Percentiles rank a stretch among this genome's conserved stretches.
phyloP scores from a whole-genome alignment of 2,113 vertebrate genomes.

The Mobula hypostoma region DNA sequence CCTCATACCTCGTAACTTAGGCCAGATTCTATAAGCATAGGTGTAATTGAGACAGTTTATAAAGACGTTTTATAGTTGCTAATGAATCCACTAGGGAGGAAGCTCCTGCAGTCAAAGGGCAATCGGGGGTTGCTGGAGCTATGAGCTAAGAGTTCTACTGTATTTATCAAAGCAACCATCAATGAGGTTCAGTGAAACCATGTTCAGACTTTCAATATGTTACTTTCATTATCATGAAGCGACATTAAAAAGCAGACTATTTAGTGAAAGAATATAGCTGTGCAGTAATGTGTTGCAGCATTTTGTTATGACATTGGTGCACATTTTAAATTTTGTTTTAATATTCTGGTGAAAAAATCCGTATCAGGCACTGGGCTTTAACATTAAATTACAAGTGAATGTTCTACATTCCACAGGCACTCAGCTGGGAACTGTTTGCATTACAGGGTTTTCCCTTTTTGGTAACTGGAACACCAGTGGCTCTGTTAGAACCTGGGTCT shows the following conservation, averaged over 20 bases:
- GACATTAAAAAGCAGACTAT: neutral
- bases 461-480: neutral
- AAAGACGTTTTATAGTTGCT: too few relatives aligned
- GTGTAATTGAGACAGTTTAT: too few relatives aligned
- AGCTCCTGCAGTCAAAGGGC: too few relatives aligned
- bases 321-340: constrained; percentile 3
- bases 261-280: neutral
- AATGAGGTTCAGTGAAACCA: neutral
- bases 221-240: neutral
- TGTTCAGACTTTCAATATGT: neutral
- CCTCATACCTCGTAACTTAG: too few relatives aligned
- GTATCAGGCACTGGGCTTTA: neutral
- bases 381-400: neutral
- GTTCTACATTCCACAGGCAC: neutral
- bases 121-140: too few relatives aligned
- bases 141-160: too few relatives aligned
- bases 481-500: neutral
- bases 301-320: neutral
- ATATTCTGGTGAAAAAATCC: neutral
- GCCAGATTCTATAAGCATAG: too few relatives aligned
- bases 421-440: neutral
- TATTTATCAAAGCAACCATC: neutral
- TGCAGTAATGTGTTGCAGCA: neutral
- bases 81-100: too few relatives aligned
- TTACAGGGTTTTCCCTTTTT: neutral